A percentile compares a stretch with the other conserved stretches of the same genome.
Conservation (phyloP, 2,113 vertebrate species). For the Polyodon spathula region DNA sequence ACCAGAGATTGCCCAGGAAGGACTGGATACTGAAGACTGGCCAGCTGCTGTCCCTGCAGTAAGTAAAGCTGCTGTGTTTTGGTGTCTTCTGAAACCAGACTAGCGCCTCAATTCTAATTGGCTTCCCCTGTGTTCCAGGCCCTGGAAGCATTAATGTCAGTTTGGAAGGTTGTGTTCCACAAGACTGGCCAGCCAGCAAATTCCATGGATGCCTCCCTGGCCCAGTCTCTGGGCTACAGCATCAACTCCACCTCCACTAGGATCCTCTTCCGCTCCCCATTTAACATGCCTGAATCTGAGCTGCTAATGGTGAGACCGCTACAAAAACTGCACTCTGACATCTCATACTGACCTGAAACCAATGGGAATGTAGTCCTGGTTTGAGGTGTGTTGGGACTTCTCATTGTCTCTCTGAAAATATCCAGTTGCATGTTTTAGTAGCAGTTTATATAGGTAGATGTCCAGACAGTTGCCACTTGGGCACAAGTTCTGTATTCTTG, state of each 20-base stretch:
- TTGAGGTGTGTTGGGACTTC: no score
- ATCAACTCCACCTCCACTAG: conserved; percentile 14
- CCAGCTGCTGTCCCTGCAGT: neutral
- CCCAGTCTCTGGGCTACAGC: conserved; percentile 27
- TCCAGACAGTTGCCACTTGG: no score
- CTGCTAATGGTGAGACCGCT: conserved; percentile 20
- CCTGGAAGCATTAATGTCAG: conserved; percentile 12
- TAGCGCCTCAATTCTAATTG: neutral
- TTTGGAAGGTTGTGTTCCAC: no score
- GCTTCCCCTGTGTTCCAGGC: conserved; percentile 8
- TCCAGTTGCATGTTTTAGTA: no score
- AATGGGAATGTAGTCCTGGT: no score
- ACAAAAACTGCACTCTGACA: no score
- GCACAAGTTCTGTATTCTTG: no score
- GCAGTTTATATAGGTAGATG: no score
- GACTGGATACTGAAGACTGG: neutral
- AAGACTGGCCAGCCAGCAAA: no score
- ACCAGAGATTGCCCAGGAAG: neutral
- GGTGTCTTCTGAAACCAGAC: neutral
- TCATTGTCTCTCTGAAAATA: no score
- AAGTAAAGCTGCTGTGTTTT: neutral
- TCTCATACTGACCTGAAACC: no score
- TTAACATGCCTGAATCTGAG: conserved; percentile 28
- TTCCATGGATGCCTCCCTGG: no score
- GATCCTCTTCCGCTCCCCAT: conserved; percentile 29